Base-by-base conservation (phyloP, 53 echinoderm and acorn worm species). In the Luidia sarsii region DNA sequence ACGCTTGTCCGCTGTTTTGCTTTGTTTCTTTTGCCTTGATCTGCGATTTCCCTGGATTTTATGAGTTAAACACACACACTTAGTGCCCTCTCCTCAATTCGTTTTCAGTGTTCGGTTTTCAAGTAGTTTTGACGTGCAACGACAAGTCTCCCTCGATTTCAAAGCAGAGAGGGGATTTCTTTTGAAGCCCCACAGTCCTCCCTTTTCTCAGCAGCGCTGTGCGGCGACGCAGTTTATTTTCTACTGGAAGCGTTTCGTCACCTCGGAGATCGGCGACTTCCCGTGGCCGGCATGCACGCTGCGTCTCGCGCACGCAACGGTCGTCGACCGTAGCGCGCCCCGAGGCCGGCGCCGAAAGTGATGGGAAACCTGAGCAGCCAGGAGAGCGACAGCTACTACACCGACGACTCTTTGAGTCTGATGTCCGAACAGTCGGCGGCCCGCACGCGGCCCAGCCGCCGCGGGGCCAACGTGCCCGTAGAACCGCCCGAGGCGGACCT, bases 401-500 rank as follows among this genome's bases (percentile, higher is more conserved):
- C 82, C 57, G 68, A 66, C 65, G 64, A 79, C 79, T 72, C 72
- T 72, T 72, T 72, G 39, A 72, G 54, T 38, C 38, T 72, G 57
- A 72, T 72, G 72, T 79, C 79, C 0, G 64, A 79, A 62, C 79
- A 22, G 39, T 64, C 63, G 24, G 79, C 63, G 24, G 79, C 87
- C 30, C 63, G 80, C 31, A 80, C 70, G 87, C 48, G 71, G 52
- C 80, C 80, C 21, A 57, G 64, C 5, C 28, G 29, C 14, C 51
- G 68, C 19, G 70, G 68, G 18, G 83, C 75, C 50, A 55, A 83
- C 29, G 56, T 52, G 30, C 90, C 90, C 33, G 64, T 57, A 41
- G 85, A 84, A 18, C 64, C 72, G 22, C 87, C 91, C 3, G 94
- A 91, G 33, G 97, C 97, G 15, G 97, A 96, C 69, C 62, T 96